Conservation (phyloP, 1,140 invertebrate species). For the Thaumetopoea pityocampa region DNA sequence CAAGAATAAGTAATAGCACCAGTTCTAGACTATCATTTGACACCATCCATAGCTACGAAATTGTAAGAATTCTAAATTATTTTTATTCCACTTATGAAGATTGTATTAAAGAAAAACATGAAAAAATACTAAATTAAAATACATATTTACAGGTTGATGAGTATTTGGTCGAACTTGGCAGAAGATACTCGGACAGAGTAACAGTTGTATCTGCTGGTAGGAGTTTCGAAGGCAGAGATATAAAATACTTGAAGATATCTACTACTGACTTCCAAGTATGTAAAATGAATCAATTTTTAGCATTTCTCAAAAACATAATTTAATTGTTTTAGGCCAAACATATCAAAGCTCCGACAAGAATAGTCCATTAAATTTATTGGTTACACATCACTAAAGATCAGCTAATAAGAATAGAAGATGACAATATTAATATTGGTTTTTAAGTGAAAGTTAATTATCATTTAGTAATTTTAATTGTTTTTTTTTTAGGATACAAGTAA, state of each 20-base stretch:
- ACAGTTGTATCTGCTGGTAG: conserved; percentile 56
- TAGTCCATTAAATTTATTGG: too few relatives aligned
- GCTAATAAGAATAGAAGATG: too few relatives aligned
- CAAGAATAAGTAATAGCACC: conserved; percentile 13
- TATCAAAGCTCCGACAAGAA: too few relatives aligned
- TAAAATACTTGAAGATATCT: conserved; percentile 73
- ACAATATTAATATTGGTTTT: too few relatives aligned
- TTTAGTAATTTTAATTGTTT: too few relatives aligned
- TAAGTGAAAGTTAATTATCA: too few relatives aligned
- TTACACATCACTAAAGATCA: too few relatives aligned
- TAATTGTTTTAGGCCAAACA: too few relatives aligned
- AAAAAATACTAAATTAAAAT: not conserved
- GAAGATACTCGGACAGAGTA: conserved; percentile 51
- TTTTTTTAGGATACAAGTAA: conserved; percentile 64
- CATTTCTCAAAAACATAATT: too few relatives aligned
- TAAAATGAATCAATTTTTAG: too few relatives aligned
- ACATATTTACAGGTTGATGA: conserved; percentile 57
- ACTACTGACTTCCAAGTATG: conserved; percentile 75
- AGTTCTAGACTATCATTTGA: conserved; percentile 20
- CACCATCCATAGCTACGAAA: conserved; percentile 23
- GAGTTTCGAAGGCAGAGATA: conserved; percentile 58
- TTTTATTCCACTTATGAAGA: not conserved
- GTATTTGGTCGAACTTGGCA: conserved; percentile 64
- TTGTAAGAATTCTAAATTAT: conserved; percentile 18
- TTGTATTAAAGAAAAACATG: not conserved